Conservation (phyloP, 2,797 vertebrate species). For the Tenualosa thibaudeaui region DNA sequence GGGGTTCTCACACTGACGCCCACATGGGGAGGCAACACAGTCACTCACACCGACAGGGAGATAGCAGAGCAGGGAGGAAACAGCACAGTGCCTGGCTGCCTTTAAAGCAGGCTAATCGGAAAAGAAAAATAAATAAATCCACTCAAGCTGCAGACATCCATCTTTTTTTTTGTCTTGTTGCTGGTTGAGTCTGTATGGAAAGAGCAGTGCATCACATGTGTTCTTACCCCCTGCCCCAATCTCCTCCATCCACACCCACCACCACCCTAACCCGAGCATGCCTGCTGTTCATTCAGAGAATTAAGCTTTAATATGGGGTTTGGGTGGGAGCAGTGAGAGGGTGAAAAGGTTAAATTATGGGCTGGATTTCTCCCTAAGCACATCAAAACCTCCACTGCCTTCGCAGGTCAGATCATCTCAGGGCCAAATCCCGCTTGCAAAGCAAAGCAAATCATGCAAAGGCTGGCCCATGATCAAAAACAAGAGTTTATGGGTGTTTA, state of each 20-base stretch:
- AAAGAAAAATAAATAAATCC: conserved; percentile 61
- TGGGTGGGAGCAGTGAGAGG: conserved; percentile 56
- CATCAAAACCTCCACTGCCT: conserved; percentile 64
- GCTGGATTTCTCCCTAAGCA: conserved; percentile 62
- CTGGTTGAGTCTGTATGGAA: conserved; percentile 67
- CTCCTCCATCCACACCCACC: background rate
- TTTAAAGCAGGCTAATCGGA: conserved; percentile 75
- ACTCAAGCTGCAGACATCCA: conserved; percentile 42
- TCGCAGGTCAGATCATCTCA: conserved; percentile 54
- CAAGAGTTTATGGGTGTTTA: conserved; percentile 23
- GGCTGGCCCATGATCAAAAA: conserved; percentile 44
- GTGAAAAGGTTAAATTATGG: conserved; percentile 72
- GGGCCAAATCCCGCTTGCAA: conserved; percentile 30
- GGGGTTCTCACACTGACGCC: conserved; percentile 77
- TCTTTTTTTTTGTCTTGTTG: background rate
- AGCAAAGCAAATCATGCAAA: background rate
- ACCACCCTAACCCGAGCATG: conserved; percentile 17
- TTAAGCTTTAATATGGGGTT: conserved; percentile 66
- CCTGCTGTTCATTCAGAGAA: conserved; percentile 66
- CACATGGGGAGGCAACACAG: conserved; percentile 51
- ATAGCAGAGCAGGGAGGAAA: conserved; percentile 61
- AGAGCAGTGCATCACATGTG: conserved; percentile 37
- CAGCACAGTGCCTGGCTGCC: conserved; percentile 59
- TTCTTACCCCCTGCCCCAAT: background rate
- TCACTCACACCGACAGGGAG: conserved; percentile 15